Evolutionary conservation across 2,113 vertebrate genomes (phyloP).

Genomic region (Lamprotornis superbus): DNA sequence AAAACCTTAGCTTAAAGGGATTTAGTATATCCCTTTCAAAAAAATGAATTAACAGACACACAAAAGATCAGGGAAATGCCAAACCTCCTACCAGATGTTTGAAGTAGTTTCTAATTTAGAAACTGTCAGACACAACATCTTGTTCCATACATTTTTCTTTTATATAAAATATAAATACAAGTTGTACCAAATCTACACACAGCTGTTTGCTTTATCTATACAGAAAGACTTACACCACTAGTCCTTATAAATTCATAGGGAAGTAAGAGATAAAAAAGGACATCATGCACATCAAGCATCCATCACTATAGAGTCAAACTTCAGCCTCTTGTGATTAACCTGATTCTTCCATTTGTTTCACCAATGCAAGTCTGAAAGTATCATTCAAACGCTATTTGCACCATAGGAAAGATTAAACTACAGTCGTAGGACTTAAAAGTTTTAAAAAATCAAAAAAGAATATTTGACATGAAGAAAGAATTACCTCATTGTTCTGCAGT

Average conservation of each 20-base stretch:
- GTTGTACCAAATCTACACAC: background rate
- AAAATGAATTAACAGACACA: background rate
- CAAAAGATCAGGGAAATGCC: background rate
- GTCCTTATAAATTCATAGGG: background rate
- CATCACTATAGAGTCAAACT: background rate
- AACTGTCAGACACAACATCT: background rate
- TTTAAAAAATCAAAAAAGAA: background rate
- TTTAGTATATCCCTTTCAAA: background rate
- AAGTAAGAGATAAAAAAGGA: background rate
- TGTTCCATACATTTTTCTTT: background rate
- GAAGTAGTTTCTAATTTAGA: background rate
- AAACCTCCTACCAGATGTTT: background rate
- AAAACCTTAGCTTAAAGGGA: background rate
- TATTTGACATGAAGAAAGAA: constrained; percentile 9
- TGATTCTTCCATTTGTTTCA: background rate
- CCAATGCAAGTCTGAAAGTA: background rate
- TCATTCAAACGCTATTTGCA: background rate
- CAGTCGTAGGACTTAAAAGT: background rate
- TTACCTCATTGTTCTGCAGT: constrained; percentile 82
- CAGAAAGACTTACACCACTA: background rate
- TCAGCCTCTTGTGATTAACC: background rate
- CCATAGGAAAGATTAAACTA: background rate
- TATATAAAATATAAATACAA: background rate
- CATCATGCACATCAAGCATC: background rate
- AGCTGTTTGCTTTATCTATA: background rate